Base-by-base conservation (phyloP, 1,140 invertebrate species). In the Drosophila novamexicana region DNA sequence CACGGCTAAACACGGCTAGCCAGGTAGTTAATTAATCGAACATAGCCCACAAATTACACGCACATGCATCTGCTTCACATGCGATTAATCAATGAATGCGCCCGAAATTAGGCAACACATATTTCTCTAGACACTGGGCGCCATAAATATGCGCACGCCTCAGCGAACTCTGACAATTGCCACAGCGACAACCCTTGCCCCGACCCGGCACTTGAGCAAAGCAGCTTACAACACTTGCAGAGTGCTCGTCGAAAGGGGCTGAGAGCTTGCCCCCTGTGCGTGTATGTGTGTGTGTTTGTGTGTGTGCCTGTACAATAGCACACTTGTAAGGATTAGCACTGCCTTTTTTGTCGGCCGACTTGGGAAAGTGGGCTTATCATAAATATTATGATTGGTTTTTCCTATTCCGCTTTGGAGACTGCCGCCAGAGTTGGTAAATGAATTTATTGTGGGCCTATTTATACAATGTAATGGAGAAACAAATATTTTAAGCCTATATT, bases 201-300 rank as follows among this genome's bases (percentile, higher is more conserved):
- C 16, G 45, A 45, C 36, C 37, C 14, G 47, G 42, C 84, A 89
- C 84, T 89, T 89, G 80, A 89, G 70, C 75, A 89, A 89, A 89
- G 84, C 84, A 66, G 84, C 84, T 89, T 89, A 89, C 84, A 89
- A 72, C 80, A 89, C 84, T 89, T 89, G 76, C 67, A 72, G 44
- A 62, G 47, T 77, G 66, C 58, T 75, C 57, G 47, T 74, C 63
- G 59, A 53, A 47, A 53, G 44, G 50, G 66, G 52, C 22, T 22
- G 22, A 22, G 22, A 22, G 22, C 22, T 22, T 22, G 22, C 22
- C 29, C 42, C 56, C 36, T 61, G 36, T 65, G 32, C 49, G 18
- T 65, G 47, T 54, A 22, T 45, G 12, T n/a, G 9, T n/a, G 6
- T 12, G 42, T n/a, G 42, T 44, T 14, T 44, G 56, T 61, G 44